Conservation (phyloP, 2,113 vertebrate genomes). For the Romanogobio albipinnatus region DNA sequence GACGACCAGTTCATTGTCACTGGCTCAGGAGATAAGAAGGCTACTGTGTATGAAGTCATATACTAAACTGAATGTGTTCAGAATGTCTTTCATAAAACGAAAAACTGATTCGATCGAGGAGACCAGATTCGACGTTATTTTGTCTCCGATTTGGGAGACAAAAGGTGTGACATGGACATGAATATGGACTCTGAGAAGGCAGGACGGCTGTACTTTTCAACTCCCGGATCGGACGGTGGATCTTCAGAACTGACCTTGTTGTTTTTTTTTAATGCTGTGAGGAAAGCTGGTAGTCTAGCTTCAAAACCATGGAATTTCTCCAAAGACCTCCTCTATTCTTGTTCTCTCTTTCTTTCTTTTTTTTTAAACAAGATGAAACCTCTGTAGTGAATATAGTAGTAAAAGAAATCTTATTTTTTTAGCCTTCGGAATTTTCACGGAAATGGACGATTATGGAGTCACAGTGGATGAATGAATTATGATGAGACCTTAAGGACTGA, state of each 20-base stretch:
- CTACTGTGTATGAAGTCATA: slow-evolving; percentile 97
- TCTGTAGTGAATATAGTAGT: slow-evolving; percentile 79
- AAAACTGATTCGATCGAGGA: slow-evolving; percentile 49
- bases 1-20: slow-evolving; percentile 98
- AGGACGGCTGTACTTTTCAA: slow-evolving; percentile 64
- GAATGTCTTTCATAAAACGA: slow-evolving; percentile 6
- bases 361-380: slow-evolving; percentile 75
- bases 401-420: slow-evolving; percentile 71
- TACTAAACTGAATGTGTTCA: slow-evolving; percentile 79
- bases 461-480: slow-evolving; percentile 44
- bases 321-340: slow-evolving; percentile 76
- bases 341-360: slow-evolving; percentile 58
- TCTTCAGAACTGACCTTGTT: slow-evolving; percentile 69
- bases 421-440: slow-evolving; percentile 62
- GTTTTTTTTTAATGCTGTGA: slow-evolving; percentile 72
- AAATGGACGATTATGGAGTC: slow-evolving; percentile 57
- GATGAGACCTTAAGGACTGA: slow-evolving; percentile 25
- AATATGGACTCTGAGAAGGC: slow-evolving; percentile 43
- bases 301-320: slow-evolving; percentile 74
- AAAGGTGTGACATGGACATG: slow-evolving; percentile 37
- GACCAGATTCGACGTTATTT: slow-evolving; percentile 44
- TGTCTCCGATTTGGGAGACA: slow-evolving; percentile 67
- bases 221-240: slow-evolving; percentile 63
- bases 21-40: slow-evolving; percentile 97
- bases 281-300: slow-evolving; percentile 73